Evolutionary conservation across 2,113 vertebrate genomes (phyloP).

Genomic region (Sphyrna mokarran): DNA sequence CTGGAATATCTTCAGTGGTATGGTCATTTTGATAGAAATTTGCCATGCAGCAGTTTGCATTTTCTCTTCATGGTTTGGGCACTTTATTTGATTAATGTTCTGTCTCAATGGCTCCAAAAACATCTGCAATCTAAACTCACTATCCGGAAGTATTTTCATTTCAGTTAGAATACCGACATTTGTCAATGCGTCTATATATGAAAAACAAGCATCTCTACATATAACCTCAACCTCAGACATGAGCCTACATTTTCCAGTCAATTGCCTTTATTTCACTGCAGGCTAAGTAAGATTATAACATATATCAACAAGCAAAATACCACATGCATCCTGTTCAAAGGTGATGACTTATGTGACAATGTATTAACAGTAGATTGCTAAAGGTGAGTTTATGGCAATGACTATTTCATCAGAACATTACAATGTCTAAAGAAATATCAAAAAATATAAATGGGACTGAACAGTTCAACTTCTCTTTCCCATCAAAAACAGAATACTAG

Average conservation of each 20-base stretch:
- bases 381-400: neutral
- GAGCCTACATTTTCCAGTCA: neutral
- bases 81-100: neutral
- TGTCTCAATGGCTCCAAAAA: neutral
- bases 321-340: neutral
- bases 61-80: neutral
- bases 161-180: neutral
- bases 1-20: neutral
- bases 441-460: neutral
- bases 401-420: conserved; percentile 7
- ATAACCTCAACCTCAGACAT: neutral
- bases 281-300: neutral
- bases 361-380: neutral
- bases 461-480: neutral
- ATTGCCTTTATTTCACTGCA: neutral
- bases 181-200: neutral
- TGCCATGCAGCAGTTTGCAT: conserved; percentile 11
- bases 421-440: neutral
- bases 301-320: neutral
- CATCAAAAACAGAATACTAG: too few species aligned
- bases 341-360: neutral
- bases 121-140: conserved; percentile 5
- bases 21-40: neutral
- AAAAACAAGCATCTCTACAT: neutral
- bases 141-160: neutral